Percentiles rank a stretch among this genome's conserved stretches.
phyloP scores from a whole-genome alignment of 2,797 vertebrate genomes.

The Xyrichtys novacula region DNA sequence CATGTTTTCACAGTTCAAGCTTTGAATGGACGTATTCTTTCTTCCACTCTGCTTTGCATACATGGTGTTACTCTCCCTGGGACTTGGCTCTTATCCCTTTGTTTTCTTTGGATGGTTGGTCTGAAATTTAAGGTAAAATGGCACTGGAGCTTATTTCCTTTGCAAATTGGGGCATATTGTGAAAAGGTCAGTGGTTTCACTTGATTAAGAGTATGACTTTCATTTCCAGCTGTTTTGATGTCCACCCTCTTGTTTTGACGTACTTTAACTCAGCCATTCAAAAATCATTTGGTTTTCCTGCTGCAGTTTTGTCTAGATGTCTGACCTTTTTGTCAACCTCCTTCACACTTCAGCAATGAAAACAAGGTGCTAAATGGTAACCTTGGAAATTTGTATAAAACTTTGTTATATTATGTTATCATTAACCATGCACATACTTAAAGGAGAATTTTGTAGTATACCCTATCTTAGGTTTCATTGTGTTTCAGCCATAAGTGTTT shows the following conservation, averaged over 20 bases:
- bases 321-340: constrained; percentile 30
- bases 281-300: constrained; percentile 52
- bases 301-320: constrained; percentile 30
- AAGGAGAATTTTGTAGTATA: constrained; percentile 75
- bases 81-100: constrained; percentile 48
- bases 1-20: constrained; percentile 31
- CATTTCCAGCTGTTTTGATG: constrained; percentile 53
- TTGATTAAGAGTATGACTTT: constrained; percentile 62
- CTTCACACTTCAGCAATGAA: constrained; percentile 24
- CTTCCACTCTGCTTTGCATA: constrained; percentile 32
- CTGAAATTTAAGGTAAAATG: constrained; percentile 53
- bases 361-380: constrained; percentile 50
- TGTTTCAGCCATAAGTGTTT: background rate
- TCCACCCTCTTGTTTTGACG: constrained; percentile 46
- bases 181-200: constrained; percentile 69
- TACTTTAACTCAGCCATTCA: constrained; percentile 32
- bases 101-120: constrained; percentile 69
- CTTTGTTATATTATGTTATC: constrained; percentile 85
- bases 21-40: constrained; percentile 45
- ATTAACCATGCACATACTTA: constrained; percentile 85
- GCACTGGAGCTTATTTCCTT: constrained; percentile 56
- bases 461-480: constrained; percentile 65
- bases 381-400: constrained; percentile 71
- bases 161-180: constrained; percentile 55
- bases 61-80: constrained; percentile 44